phyloP scores from a whole-genome alignment of 2,888 invertebrate genomes.

The Troilus luridus region DNA sequence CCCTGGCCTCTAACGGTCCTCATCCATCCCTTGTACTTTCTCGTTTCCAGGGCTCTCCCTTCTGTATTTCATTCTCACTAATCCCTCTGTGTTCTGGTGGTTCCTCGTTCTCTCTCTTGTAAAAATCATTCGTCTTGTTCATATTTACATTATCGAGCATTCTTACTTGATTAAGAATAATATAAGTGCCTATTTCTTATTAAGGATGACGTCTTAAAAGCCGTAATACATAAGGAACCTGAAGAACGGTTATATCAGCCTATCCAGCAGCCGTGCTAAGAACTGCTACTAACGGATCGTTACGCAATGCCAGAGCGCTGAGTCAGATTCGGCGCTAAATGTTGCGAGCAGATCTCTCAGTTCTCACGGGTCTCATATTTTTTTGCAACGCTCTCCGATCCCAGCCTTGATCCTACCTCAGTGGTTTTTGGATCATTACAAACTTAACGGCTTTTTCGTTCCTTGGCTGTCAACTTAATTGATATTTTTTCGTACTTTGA shows the following conservation, averaged over 20 bases:
- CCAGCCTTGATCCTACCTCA: not conserved
- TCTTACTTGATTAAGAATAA: no score
- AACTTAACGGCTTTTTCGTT: not conserved
- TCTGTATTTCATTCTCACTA: not conserved
- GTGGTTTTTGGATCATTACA: not conserved
- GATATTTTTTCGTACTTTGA: not conserved
- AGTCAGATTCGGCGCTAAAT: not conserved
- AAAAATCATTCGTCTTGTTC: no score
- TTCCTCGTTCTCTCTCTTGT: no score
- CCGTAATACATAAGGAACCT: not conserved
- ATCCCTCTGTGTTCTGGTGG: not conserved
- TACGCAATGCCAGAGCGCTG: not conserved
- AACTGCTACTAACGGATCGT: not conserved
- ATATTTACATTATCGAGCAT: no score
- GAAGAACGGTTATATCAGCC: not conserved
- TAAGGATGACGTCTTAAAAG: not conserved
- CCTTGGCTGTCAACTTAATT: not conserved
- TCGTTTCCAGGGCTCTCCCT: not conserved
- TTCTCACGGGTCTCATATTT: not conserved
- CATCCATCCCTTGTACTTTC: conserved; percentile 1
- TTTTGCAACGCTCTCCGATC: not conserved
- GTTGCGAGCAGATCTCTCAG: not conserved
- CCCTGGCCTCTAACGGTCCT: conserved; percentile 14
- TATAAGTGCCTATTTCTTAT: no score
- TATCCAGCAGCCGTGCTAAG: not conserved